These are phyloP conservation scores for Antennarius maculatus DNA, from an alignment of 2,797 vertebrate species.

Conservation along the genomic window DNA sequence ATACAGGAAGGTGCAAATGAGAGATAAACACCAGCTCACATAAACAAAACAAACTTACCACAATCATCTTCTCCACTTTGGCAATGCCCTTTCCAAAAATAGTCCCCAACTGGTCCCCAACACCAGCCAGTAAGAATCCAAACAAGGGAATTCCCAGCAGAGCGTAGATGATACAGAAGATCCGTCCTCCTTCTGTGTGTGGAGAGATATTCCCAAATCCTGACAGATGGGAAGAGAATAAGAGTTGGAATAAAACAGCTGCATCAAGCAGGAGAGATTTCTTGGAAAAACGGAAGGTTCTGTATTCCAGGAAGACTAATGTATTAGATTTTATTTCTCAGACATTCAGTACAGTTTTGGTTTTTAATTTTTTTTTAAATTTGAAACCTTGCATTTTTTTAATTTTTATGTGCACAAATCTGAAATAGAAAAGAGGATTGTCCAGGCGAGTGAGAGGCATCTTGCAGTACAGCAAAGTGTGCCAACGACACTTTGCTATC, in stretches of 20 bases:
- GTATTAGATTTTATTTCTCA: no score
- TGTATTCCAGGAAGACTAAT: no score
- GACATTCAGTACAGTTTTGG: no score
- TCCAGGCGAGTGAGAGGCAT: background rate
- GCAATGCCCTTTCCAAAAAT: slow-evolving; percentile 98
- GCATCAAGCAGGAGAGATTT: background rate
- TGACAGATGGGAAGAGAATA: slow-evolving; percentile 55
- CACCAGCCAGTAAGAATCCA: slow-evolving; percentile 95
- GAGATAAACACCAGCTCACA: background rate
- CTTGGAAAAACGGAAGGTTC: no score
- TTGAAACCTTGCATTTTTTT: background rate
- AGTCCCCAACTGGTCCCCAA: slow-evolving; percentile 96
- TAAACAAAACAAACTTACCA: slow-evolving; percentile 80
- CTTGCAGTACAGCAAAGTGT: background rate
- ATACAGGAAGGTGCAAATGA: background rate
- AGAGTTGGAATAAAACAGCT: background rate
- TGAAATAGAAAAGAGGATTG: background rate
- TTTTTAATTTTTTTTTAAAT: background rate
- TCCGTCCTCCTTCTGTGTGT: slow-evolving; percentile 94
- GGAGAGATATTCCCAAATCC: slow-evolving; percentile 98
- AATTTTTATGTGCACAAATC: background rate
- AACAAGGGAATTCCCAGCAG: slow-evolving; percentile 97
- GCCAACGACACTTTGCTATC: no score
- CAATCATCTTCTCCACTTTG: slow-evolving; percentile 96
- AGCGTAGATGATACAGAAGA: slow-evolving; percentile 98